Base-by-base conservation (phyloP, 2,113 vertebrate genomes). In the Dendrocopos noguchii region DNA sequence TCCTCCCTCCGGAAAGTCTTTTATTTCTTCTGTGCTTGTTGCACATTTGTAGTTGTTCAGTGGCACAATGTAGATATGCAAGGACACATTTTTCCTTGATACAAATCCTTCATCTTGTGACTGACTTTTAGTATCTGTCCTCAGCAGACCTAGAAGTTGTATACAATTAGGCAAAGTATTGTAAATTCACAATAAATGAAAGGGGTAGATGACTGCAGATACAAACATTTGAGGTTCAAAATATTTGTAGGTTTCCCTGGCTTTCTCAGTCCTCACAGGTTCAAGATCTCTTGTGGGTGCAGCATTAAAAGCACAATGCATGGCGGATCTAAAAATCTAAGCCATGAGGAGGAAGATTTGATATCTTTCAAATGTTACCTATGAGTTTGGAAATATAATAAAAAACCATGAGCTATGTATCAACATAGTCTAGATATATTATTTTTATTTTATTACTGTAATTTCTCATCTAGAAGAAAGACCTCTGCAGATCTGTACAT, bases 1-100 rank as follows among this genome's bases (percentile, higher is more conserved):
- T 66, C 60, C 42, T 66, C 57, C 80, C 74, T 68, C 50, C 68
- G 92, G 77, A 95, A 44, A 66, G 36, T 87, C 68, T 47, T 39
- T 93, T 47, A 5, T 87, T 87, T 85, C 72, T 95, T 75, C 76
- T 50, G 46, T 64, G 53, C 46, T 88, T 81, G 55, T 92, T 94
- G 78, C 1, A 3, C 77, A 76, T 87, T 71, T 88, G 83, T 83
- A 95, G 87, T 70, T 93, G 36, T 76, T 94, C 76, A 80, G 63
- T 74, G 92, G 85, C 78, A 66, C 56, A 67, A 76, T 8, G 24
- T 10, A 77, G 28, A 44, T 46, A 27, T 67, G 27, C 12, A 75
- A 73, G 56, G 11, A 74, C 14, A 33, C 7, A 4, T 27, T 59
- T 64, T 80, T 90, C 59, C 46, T 72, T 86, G 9, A 59, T 66